phyloP scores from a whole-genome alignment of 2,888 invertebrate species.

The Pegoplata infirma region DNA sequence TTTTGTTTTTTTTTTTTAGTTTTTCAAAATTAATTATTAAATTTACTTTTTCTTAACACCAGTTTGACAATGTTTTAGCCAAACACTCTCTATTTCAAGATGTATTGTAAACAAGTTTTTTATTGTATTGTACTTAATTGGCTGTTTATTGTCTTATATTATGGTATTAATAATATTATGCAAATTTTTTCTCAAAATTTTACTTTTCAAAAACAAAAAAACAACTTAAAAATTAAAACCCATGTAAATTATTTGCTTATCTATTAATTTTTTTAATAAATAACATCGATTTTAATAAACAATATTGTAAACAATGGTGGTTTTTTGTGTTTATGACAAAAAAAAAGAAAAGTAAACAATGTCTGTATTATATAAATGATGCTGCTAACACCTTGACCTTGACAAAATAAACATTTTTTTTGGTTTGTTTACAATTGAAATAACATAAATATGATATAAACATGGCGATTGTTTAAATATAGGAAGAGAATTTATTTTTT shows the following conservation, averaged over 20 bases:
- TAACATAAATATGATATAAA: background rate
- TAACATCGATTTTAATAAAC: background rate
- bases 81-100: background rate
- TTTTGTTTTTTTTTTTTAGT: no score
- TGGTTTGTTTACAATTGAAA: slow-evolving; percentile 7
- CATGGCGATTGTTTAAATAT: background rate
- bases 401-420: slow-evolving; percentile 8
- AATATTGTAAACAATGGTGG: slow-evolving; percentile 2
- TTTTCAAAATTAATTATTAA: background rate
- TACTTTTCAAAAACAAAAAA: slow-evolving; percentile 1
- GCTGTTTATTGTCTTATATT: background rate
- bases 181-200: slow-evolving; percentile 29
- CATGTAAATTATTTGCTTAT: slow-evolving; percentile 11
- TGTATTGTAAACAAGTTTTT: background rate
- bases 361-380: background rate
- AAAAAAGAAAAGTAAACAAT: slow-evolving; percentile 16
- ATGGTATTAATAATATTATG: slow-evolving; percentile 22
- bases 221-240: slow-evolving; percentile 6
- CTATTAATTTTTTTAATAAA: background rate
- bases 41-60: background rate
- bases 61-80: background rate
- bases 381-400: slow-evolving; percentile 35
- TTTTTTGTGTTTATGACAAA: background rate
- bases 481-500: slow-evolving; percentile 14
- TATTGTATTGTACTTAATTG: background rate